Base-by-base conservation (phyloP, 2,888 invertebrate species). In the Epinotia brunnichana region DNA sequence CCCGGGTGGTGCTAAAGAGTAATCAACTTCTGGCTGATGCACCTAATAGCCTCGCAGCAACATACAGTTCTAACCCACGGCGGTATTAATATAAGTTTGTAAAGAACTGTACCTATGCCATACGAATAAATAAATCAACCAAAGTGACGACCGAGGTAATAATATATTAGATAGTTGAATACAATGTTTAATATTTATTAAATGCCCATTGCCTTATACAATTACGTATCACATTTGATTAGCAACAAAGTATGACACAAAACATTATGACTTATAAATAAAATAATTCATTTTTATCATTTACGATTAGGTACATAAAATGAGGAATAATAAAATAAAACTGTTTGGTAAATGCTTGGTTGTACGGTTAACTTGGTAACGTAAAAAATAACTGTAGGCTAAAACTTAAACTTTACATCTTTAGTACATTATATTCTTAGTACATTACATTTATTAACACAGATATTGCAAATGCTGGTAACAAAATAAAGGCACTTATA, bases 131-230 rank as follows among this genome's bases (percentile, higher is more conserved):
- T n/a, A n/a, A n/a, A 24, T 24, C 21, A 24, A 24, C 21, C 21
- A 24, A 24, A 24, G 21, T 24, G 21, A 24, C 21, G 21, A 24
- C 21, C 2, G 21, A 24, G 21, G 21, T 2, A 24, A 24, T 24
- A 24, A 24, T 24, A 24, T 24, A 24, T 24, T 24, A 24, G 21
- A 24, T 24, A 24, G 21, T 24, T 24, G 21, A 24, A 2, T 48
- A 48, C 9, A 29, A 3, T 19, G 13, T 48, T 13, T 17, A 68
- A 57, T 59, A 57, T 68, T 68, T 68, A 68, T 59, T 68, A 68
- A 68, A 68, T 68, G 67, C 67, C 57, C 67, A 13, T 68, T 68
- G 29, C 56, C 29, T 59, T 68, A 68, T 59, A 29, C 44, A 59
- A 35, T 17, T 19, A 68, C 24, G 48, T 68, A 68, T 68, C 59